Conservation (phyloP, 2,797 vertebrate species). For the Platalea minor region DNA sequence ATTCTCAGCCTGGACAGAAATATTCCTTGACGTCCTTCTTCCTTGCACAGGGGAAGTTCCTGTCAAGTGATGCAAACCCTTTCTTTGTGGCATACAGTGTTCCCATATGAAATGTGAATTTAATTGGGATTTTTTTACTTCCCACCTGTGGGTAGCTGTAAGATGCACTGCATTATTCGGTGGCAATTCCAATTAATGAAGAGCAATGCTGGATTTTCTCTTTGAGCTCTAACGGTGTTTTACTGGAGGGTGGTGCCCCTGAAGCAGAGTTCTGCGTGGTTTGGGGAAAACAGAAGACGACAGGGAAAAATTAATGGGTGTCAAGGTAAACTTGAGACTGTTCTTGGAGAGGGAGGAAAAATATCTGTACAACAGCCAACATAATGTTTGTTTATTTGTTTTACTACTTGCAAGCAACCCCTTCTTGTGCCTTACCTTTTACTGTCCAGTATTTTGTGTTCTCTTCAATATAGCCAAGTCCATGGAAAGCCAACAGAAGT, state of each 20-base stretch:
- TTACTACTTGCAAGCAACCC: neutral
- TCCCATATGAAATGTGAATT: neutral
- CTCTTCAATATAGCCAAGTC: constrained; percentile 77
- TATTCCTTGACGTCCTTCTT: neutral
- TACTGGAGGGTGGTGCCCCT: neutral
- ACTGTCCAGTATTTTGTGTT: neutral
- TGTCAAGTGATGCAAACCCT: neutral
- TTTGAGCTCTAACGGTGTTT: neutral
- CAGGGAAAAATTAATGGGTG: neutral
- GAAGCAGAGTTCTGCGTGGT: neutral
- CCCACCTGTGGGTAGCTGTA: neutral
- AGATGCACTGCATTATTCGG: neutral
- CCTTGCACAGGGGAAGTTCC: neutral
- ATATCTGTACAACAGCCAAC: neutral
- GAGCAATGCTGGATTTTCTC: neutral
- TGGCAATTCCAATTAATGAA: neutral
- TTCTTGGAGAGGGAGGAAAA: neutral
- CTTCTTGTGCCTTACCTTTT: neutral
- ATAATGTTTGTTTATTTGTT: neutral
- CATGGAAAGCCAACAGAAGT: constrained; percentile 93
- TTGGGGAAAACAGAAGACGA: neutral
- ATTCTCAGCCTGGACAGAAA: neutral
- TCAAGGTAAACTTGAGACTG: neutral
- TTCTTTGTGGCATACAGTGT: neutral
- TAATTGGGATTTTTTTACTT: neutral